A percentile compares a stretch with the other conserved stretches of the same genome.
These are phyloP conservation scores for Drosophila lini DNA, from an alignment of 1,140 invertebrate species.

Conservation along the genomic window DNA sequence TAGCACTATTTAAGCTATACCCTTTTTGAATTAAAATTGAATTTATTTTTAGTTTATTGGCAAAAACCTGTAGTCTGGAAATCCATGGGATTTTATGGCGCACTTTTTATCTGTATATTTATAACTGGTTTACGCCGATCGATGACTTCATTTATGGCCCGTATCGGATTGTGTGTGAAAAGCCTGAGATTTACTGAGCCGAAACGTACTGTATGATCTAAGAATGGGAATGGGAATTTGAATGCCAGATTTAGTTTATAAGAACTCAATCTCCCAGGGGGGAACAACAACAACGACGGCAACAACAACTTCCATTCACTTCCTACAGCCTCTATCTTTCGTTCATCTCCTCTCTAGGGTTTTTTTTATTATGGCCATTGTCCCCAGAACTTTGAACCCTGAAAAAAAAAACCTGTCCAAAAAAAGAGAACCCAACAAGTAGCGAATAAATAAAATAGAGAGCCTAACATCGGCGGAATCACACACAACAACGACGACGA, in stretches of 20 bases:
- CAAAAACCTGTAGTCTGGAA: constrained; percentile 1
- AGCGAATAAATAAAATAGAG: constrained; percentile 31
- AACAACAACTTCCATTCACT: constrained; percentile 13
- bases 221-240: constrained; percentile 4
- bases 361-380: background rate
- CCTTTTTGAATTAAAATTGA: background rate
- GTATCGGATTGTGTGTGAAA: constrained; percentile 25
- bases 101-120: constrained; percentile 32
- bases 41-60: constrained; percentile 1
- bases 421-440: constrained; percentile 21
- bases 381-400: constrained; percentile 28
- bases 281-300: background rate
- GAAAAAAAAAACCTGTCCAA: constrained; percentile 32
- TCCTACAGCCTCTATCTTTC: constrained; percentile 8
- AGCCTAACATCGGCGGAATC: constrained; percentile 11
- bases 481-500: constrained; percentile 12
- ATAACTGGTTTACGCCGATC: constrained; percentile 43
- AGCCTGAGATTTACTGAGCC: constrained; percentile 32
- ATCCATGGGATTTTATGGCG: constrained; percentile 20
- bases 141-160: constrained; percentile 43
- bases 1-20: background rate
- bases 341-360: background rate
- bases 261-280: constrained; percentile 19
- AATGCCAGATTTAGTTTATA: constrained; percentile 16
- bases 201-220: constrained; percentile 35